phyloP scores from a whole-genome alignment of 1,140 invertebrate species.

The Bombus waltoni region DNA sequence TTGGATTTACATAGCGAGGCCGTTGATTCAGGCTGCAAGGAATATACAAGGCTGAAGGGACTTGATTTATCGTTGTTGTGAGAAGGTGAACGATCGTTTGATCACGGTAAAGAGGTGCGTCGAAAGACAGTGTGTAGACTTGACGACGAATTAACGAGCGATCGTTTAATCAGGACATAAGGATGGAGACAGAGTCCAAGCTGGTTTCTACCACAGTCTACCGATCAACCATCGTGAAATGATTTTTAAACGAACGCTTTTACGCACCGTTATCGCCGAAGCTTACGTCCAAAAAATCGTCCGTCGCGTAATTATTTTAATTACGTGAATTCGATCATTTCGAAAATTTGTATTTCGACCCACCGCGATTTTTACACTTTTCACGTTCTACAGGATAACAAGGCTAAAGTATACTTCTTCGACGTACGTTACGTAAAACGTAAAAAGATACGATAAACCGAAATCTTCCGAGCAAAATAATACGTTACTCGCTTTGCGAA shows the following conservation, averaged over 20 bases:
- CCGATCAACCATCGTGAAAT: background rate
- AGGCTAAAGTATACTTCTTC: too few relatives aligned
- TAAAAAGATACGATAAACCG: too few relatives aligned
- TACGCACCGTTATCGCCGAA: background rate
- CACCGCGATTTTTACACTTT: too few relatives aligned
- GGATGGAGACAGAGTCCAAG: background rate
- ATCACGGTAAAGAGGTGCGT: background rate
- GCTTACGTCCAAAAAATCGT: accelerated
- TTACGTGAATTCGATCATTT: background rate
- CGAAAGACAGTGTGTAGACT: background rate
- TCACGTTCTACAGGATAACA: too few relatives aligned
- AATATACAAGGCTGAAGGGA: background rate
- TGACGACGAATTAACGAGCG: background rate
- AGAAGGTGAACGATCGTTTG: conserved; percentile 5
- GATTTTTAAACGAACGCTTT: background rate
- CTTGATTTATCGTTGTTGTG: background rate
- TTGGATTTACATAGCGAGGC: background rate
- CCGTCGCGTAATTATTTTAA: background rate
- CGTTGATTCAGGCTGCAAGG: background rate
- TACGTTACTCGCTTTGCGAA: background rate
- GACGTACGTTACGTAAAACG: too few relatives aligned
- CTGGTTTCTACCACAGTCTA: too few relatives aligned
- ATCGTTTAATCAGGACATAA: background rate
- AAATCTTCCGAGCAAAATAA: background rate
- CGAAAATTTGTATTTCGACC: too few relatives aligned